phyloP scores from a whole-genome alignment of 2,113 vertebrate genomes.

The Gallinago jamesoni region DNA sequence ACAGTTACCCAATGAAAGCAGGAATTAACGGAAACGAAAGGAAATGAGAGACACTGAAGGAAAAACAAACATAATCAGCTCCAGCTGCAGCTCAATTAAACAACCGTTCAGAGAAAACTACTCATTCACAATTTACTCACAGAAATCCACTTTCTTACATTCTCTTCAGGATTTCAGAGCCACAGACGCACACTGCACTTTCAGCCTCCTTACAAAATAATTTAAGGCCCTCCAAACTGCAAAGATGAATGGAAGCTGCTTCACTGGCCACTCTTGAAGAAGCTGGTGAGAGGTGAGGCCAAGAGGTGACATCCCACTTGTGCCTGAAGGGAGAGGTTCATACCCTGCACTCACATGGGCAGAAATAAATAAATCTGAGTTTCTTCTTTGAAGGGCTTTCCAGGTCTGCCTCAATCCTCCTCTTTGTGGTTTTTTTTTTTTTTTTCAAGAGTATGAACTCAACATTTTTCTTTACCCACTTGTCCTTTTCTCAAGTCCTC shows the following conservation, averaged over 20 bases:
- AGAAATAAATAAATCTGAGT: neutral
- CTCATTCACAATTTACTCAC: conserved; percentile 28
- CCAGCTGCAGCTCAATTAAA: conserved; percentile 69
- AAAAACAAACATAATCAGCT: conserved; percentile 66
- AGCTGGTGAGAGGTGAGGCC: neutral
- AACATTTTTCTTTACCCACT: neutral
- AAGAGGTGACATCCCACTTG: neutral
- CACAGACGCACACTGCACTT: neutral
- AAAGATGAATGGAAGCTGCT: neutral
- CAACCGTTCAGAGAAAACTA: conserved; percentile 19
- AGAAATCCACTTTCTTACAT: conserved; percentile 19
- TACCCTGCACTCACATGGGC: neutral
- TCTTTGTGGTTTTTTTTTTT: neutral
- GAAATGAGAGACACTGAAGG: conserved; percentile 62
- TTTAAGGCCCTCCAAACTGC: neutral
- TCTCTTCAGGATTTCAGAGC: conserved; percentile 3
- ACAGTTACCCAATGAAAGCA: conserved; percentile 54
- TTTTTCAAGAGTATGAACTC: neutral
- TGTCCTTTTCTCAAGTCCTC: neutral
- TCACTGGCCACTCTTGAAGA: neutral
- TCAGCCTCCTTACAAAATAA: neutral
- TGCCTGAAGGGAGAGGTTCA: neutral
- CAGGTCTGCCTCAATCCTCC: neutral
- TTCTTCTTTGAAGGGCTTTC: neutral
- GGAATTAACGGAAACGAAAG: conserved; percentile 59